Base-by-base conservation (phyloP, 2,797 vertebrate genomes). In the Alectoris magna region DNA sequence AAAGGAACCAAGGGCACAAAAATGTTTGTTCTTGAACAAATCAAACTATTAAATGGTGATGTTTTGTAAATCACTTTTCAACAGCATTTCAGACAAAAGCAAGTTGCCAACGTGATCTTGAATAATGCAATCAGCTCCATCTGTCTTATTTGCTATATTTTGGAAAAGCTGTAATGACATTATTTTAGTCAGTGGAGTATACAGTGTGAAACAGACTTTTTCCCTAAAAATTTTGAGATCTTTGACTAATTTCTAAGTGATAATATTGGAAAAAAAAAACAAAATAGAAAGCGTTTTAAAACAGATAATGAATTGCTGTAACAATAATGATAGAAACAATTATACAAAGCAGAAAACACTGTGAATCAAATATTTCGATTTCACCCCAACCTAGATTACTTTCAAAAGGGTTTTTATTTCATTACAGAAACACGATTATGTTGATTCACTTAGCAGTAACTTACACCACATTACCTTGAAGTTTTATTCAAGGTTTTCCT, bases 371-470 rank as follows among this genome's bases (percentile, higher is more conserved):
- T 51, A 43, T 76, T 90, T 78, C 11, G 27, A 69, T 81, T 82
- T 58, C 34, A 49, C 31, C 31, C 64, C 63, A 68, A 80, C 36
- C n/a, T 46, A 81, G 64, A 22, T 51, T 49, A 31, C 27, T 69
- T 92, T 69, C 92, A 86, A 62, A 80, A 95, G 22, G 22, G 27
- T 39, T 60, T 77, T 88, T 74, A 39, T 88, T 85, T 88, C 56
- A 75, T 83, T 67, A 56, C 1, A 26, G 56, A 90, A 90, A 88
- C 70, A 64, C 9, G 58, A 62, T 19, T 31, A 4, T 48, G 72
- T 46, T 34, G 22, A 81, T 59, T 91, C 7, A 15, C 71, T 77
- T 90, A 43, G 43, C 36, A 63, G 41, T 60, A 73, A 87, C 9
- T 31, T 34, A 88, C 79, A 66, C 13, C 51, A 71, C 16, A 5